A percentile compares a stretch with the other conserved stretches of the same genome.
Conservation (phyloP, 2,888 invertebrate species). For the Nomada hirtipes region DNA sequence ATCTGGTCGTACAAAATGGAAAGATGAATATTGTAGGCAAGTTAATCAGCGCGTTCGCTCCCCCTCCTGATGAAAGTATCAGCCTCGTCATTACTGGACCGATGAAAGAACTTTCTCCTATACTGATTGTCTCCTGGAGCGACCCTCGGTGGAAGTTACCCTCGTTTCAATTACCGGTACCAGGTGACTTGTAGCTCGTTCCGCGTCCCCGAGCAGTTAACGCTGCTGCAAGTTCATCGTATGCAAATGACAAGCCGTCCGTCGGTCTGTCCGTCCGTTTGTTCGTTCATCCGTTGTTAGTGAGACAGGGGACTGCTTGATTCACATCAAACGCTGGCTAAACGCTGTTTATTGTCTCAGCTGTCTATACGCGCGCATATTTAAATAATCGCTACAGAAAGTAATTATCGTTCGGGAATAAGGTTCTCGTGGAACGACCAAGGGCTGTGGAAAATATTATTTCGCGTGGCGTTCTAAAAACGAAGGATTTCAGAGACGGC, state of each 20-base stretch:
- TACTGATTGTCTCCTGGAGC: slow-evolving; percentile 59
- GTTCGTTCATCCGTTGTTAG: slow-evolving; percentile 66
- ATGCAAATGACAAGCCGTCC: slow-evolving; percentile 78
- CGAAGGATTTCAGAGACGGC: too few species aligned
- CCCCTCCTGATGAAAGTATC: slow-evolving; percentile 38
- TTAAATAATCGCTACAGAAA: slow-evolving; percentile 44
- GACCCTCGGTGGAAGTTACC: slow-evolving; percentile 73
- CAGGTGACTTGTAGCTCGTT: slow-evolving; percentile 81
- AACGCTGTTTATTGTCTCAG: slow-evolving; percentile 59
- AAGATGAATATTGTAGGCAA: slow-evolving; percentile 13
- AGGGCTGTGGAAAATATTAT: not conserved
- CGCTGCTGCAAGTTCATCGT: slow-evolving; percentile 73
- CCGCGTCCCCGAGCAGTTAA: slow-evolving; percentile 78
- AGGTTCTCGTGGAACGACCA: not conserved
- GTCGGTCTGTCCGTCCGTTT: slow-evolving; percentile 66
- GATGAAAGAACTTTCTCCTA: slow-evolving; percentile 67
- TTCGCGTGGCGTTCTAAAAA: too few species aligned
- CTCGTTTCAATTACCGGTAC: slow-evolving; percentile 81
- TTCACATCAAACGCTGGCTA: slow-evolving; percentile 72
- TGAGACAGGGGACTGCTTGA: slow-evolving; percentile 57
- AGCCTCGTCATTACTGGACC: slow-evolving; percentile 46
- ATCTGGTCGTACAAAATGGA: slow-evolving; percentile 16
- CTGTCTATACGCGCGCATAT: slow-evolving; percentile 48
- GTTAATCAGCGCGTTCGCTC: slow-evolving; percentile 49
- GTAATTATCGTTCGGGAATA: slow-evolving; percentile 10